Percentiles rank a stretch among this genome's conserved stretches.
Conservation (phyloP, 2,113 vertebrate species). For the Archocentrus centrarchus region DNA sequence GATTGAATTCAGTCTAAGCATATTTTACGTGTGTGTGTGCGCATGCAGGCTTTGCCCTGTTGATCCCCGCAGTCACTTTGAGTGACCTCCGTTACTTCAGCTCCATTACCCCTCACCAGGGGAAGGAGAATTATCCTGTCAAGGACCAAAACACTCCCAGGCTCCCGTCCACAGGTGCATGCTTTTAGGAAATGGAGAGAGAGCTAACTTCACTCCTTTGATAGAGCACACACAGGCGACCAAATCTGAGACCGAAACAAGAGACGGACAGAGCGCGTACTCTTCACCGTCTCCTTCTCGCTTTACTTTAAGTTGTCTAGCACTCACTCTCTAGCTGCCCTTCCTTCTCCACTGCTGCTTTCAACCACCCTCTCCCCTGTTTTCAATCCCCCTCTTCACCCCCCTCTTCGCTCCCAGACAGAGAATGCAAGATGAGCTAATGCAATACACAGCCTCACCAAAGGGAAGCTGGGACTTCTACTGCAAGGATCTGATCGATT, state of each 20-base stretch:
- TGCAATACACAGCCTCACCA: conserved; percentile 73
- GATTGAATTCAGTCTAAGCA: conserved; percentile 39
- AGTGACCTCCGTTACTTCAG: conserved; percentile 65
- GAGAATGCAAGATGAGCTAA: conserved; percentile 80
- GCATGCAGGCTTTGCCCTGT: background rate
- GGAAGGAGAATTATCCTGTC: conserved; percentile 51
- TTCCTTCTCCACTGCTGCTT: conserved; percentile 59
- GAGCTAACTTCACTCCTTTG: conserved; percentile 13
- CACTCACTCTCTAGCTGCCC: conserved; percentile 44
- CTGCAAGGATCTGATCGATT: conserved; percentile 80
- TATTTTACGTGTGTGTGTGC: conserved; percentile 22
- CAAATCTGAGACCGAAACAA: conserved; percentile 24
- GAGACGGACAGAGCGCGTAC: conserved; percentile 21
- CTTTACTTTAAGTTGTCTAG: conserved; percentile 37
- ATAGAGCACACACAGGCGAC: background rate
- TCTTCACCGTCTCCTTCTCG: conserved; percentile 23
- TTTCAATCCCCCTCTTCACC: conserved; percentile 35
- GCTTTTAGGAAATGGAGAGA: conserved; percentile 15
- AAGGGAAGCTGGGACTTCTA: conserved; percentile 77
- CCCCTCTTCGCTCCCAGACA: conserved; percentile 50
- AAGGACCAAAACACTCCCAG: conserved; percentile 15
- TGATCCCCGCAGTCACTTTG: conserved; percentile 42
- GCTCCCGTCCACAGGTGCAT: conserved; percentile 49
- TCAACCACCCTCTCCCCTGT: conserved; percentile 47
- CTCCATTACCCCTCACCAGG: conserved; percentile 61